Percentiles rank a stretch among this genome's conserved stretches.
These are phyloP conservation scores for Lepidothrix coronata DNA, from an alignment of 2,113 vertebrate species.

Conservation along the genomic window DNA sequence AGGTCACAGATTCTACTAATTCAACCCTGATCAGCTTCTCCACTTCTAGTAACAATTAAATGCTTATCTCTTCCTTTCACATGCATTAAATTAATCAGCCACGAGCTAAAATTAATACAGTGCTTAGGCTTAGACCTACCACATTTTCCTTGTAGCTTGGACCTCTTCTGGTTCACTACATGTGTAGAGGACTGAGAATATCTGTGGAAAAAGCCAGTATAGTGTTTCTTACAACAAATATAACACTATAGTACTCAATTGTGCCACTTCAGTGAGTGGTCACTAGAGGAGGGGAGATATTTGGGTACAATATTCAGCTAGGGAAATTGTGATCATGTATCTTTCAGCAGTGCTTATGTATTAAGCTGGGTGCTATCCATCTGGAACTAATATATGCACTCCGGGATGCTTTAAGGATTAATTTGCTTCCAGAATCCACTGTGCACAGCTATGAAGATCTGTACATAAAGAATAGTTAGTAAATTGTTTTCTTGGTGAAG, in stretches of 20 bases:
- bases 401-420: background rate
- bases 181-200: background rate
- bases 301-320: background rate
- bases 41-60: conserved; percentile 45
- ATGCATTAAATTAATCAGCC: conserved; percentile 39
- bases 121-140: conserved; percentile 25
- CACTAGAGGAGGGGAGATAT: background rate
- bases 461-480: background rate
- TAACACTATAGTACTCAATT: background rate
- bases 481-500: background rate
- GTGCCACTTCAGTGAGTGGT: background rate
- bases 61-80: conserved; percentile 44
- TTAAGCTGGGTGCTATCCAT: background rate
- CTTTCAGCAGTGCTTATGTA: background rate
- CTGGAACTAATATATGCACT: background rate
- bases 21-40: conserved; percentile 27
- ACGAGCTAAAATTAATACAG: conserved; percentile 17
- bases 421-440: background rate
- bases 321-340: background rate
- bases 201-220: background rate
- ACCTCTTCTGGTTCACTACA: background rate
- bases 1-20: conserved; percentile 26
- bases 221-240: background rate
- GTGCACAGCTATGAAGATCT: background rate
- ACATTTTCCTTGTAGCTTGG: background rate